Evolutionary conservation across 2,797 vertebrate species (phyloP).

Genomic region (Acanthurus lineatus): DNA sequence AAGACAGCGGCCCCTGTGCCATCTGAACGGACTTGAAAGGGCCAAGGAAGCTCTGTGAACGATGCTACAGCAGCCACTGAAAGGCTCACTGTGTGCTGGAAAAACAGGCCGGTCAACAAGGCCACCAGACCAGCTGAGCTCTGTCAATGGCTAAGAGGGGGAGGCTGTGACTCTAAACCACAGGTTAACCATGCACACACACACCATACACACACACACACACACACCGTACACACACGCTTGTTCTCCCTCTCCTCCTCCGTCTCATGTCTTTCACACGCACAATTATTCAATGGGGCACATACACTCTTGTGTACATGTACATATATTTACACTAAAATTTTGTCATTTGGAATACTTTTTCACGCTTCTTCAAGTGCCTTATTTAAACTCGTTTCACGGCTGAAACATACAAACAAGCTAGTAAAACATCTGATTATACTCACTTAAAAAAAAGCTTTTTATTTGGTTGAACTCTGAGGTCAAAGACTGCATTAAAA

Average conservation of each 20-base stretch:
- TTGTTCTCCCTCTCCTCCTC: constrained; percentile 33
- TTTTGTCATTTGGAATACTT: constrained; percentile 12
- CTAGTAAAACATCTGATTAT: constrained; percentile 59
- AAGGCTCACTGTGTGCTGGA: constrained; percentile 75
- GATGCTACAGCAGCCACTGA: constrained; percentile 73
- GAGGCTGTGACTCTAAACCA: constrained; percentile 78
- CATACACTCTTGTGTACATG: constrained; percentile 11
- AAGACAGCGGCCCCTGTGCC: constrained; percentile 62
- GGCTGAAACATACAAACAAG: constrained; percentile 24
- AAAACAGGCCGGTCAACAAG: constrained; percentile 78
- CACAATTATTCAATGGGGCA: constrained; percentile 13
- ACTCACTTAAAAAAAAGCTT: constrained; percentile 47
- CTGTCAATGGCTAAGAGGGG: constrained; percentile 79
- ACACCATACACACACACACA: constrained; percentile 52
- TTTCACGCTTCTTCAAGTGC: background rate
- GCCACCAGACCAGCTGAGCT: constrained; percentile 83
- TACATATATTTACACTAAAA: constrained; percentile 19
- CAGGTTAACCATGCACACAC: constrained; percentile 80
- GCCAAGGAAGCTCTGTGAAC: constrained; percentile 59
- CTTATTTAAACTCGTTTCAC: constrained; percentile 16
- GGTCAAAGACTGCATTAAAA: constrained; percentile 1
- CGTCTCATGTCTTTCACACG: constrained; percentile 42
- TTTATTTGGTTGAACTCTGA: constrained; percentile 28
- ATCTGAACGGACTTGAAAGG: constrained; percentile 74
- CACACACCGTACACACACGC: constrained; percentile 9